Base-by-base conservation (phyloP, 1,140 invertebrate genomes). In the Pachypeltis micranthus region DNA sequence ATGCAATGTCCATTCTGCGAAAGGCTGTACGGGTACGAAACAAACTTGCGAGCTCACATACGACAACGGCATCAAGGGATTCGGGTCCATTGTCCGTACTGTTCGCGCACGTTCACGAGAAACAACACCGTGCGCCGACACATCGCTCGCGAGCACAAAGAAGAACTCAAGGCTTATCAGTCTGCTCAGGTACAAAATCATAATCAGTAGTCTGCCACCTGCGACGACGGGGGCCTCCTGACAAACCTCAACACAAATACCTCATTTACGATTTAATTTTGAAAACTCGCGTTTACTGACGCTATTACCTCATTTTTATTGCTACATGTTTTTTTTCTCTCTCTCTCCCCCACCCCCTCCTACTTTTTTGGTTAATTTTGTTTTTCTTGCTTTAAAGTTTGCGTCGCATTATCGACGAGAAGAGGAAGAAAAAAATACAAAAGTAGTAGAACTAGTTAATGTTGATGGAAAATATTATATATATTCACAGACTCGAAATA, bases 1-100 rank as follows among this genome's bases (percentile, higher is more conserved):
- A 77, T 93, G 64, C 91, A 92, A 77, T 93, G 90, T 76, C 87
- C 90, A 70, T 92, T 88, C 74, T 93, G 90, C 78, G 90, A 93
- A 74, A 82, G 90, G 69, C 78, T 92, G n/a, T 93, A 93, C 74
- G 89, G 90, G 39, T 93, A 93, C 74, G 90, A 93, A 79, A 93
- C 90, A 71, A 93, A 93, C 73, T 76, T 93, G 70, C 83, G 90
- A 44, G 90, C 90, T 47, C 90, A 93, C 75, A 91, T 93, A 72
- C 77, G 90, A 55, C 90, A 92, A 72, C 83, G 90, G 69, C 90
- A 93, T 75, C 90, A 92, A 76, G 90, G 90, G 44, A 91, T 92
- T 66, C 81, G 89, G 10, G 89, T 91, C 69, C 88, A 87, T 2
- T 91, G 89, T 74, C 90, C 89, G 24, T 90, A 88, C 74, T 92